Conservation (phyloP, 2,797 vertebrate species). For the Masticophis lateralis region DNA sequence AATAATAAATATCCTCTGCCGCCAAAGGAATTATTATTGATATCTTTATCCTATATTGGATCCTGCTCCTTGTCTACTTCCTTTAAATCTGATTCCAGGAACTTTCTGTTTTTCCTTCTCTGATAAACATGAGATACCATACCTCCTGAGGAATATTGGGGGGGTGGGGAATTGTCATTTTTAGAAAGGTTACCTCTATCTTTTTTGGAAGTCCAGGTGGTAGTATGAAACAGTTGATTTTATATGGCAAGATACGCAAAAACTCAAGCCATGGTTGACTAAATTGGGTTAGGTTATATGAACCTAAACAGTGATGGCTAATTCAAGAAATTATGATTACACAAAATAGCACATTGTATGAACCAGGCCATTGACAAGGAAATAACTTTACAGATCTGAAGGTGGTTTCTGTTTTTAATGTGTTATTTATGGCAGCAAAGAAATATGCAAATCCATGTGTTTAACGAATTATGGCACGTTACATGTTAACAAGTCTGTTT, state of each 20-base stretch:
- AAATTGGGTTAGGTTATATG: background rate
- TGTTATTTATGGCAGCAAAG: background rate
- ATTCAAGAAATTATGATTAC: background rate
- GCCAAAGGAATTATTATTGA: background rate
- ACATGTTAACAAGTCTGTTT: background rate
- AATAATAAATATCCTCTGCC: background rate
- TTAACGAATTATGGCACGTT: background rate
- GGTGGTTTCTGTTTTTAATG: accelerated
- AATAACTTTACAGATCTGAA: background rate
- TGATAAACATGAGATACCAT: accelerated
- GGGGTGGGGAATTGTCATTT: too few species aligned
- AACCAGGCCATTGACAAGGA: background rate
- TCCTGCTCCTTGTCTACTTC: background rate
- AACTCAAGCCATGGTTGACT: background rate
- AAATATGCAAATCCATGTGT: background rate
- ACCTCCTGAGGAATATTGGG: too few species aligned
- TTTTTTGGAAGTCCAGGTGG: background rate
- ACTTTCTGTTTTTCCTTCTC: conserved; percentile 10
- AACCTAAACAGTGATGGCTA: background rate
- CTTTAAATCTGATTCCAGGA: conserved; percentile 8
- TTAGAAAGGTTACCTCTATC: background rate
- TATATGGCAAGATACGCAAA: background rate
- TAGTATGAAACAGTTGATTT: background rate
- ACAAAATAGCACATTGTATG: background rate
- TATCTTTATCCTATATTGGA: background rate